phyloP scores from a whole-genome alignment of 2,113 vertebrate genomes.

The Cyphotilapia sp. region DNA sequence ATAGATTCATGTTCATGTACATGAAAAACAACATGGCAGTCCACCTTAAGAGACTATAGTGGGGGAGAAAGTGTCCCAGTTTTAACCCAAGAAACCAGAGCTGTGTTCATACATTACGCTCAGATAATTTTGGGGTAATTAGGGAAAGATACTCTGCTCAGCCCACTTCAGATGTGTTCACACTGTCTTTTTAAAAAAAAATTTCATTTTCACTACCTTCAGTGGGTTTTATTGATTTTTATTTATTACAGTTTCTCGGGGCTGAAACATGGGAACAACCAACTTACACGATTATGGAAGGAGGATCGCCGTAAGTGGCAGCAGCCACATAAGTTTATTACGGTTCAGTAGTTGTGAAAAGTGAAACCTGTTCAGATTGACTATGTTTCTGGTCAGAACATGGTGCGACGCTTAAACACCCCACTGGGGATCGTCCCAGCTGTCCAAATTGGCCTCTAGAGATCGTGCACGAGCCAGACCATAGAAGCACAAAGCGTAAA shows the following conservation, averaged over 20 bases:
- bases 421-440: rapidly evolving
- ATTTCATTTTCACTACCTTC: background rate
- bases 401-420: background rate
- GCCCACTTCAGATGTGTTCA: background rate
- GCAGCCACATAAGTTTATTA: background rate
- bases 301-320: rapidly evolving
- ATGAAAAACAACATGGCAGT: background rate
- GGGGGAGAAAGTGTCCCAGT: background rate
- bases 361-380: background rate
- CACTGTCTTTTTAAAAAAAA: background rate
- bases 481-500: rapidly evolving
- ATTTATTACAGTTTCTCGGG: rapidly evolving
- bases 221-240: background rate
- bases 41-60: background rate
- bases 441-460: background rate
- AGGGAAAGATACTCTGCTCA: background rate
- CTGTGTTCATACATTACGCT: background rate
- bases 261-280: background rate
- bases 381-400: background rate
- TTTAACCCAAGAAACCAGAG: background rate
- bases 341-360: background rate
- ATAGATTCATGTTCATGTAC: background rate
- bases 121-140: background rate
- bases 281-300: rapidly evolving
- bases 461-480: background rate